Percentiles rank a stretch among this genome's conserved stretches.
These are phyloP conservation scores for Dermolepida albohirtum DNA, from an alignment of 2,888 invertebrate species.

Conservation along the genomic window DNA sequence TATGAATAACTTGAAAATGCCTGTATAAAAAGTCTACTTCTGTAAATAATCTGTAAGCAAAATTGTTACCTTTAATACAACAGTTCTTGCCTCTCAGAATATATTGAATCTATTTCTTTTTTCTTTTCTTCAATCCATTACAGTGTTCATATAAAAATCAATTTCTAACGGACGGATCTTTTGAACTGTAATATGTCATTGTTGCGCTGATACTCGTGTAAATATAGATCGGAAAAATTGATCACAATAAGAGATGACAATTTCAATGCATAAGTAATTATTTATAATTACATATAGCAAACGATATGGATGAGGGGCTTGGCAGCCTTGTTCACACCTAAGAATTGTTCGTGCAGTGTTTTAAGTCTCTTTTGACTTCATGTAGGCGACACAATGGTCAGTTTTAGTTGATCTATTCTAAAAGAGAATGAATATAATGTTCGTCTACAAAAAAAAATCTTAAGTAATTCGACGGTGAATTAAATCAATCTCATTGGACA, in stretches of 20 bases:
- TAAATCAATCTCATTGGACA: not conserved
- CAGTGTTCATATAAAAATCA: no score
- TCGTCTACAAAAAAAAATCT: no score
- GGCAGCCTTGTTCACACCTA: constrained; percentile 58
- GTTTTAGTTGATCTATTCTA: constrained; percentile 52
- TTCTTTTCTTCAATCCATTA: no score
- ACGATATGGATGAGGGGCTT: constrained; percentile 52
- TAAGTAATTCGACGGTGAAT: constrained; percentile 15
- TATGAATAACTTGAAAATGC: no score
- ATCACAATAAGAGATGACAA: constrained; percentile 28
- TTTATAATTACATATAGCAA: constrained; percentile 52
- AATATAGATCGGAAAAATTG: constrained; percentile 5
- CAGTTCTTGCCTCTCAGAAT: no score
- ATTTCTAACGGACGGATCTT: not conserved
- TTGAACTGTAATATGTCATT: not conserved
- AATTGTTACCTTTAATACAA: no score
- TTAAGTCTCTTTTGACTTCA: constrained; percentile 49
- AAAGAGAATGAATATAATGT: not conserved
- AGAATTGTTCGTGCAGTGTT: constrained; percentile 54
- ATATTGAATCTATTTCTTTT: no score
- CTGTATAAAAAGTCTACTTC: no score
- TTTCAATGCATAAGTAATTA: constrained; percentile 47
- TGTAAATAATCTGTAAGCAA: no score
- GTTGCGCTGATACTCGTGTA: not conserved
- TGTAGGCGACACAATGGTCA: constrained; percentile 63